Evolutionary conservation across 2,797 vertebrate species (phyloP), one percentile per base, ranked within the genome.

Genomic region (Calcarius lapponicus): DNA sequence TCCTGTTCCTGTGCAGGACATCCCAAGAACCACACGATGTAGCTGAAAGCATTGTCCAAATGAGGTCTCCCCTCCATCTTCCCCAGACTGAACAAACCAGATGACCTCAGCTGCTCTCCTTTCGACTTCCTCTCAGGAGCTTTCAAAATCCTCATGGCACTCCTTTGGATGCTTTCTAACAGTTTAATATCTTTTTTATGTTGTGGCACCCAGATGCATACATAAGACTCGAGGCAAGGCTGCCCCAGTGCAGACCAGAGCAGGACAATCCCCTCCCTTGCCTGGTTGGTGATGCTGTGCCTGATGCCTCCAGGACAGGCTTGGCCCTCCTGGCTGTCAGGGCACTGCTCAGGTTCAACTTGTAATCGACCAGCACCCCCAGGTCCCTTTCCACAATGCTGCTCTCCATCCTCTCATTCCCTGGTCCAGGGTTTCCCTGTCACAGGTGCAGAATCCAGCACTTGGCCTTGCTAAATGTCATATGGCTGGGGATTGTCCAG

Each of bases 301-400:
- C 42, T 42, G 70, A 34, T 36, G 18, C 2, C 0, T 10, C 18
- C 26, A n/a, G 56, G 62, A 4, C 31, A 62, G 0, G 0, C 0
- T 0, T 69, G 17, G 10, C 10, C 8, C 42, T 43, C 56, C 57
- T 56, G 79, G 17, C 20, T 89, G 13, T 38, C 64, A 56, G 42
- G 43, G 13, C 26, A 69, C 13, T 50, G 28, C 38, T 38, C n/a
- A n/a, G 0, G 0, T 11, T 57, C 32, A 50, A 1, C 13, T 50
- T n/a, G 4, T 2, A 25, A 45, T 1, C 0, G 0, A 10, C 25
- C 64, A 40, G 56, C 0, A 40, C 7, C 2, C 5, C 18, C 54
- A 38, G 7, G 3, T 40, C 13, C 10, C 48, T 34, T 61, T 61
- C 31, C 5, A 3, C 5, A 2, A 47, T 0, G 0, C 40, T 47